Conservation (phyloP, 37 sponge, comb jelly and placozoan genomes). For the Spongilla lacustris region DNA sequence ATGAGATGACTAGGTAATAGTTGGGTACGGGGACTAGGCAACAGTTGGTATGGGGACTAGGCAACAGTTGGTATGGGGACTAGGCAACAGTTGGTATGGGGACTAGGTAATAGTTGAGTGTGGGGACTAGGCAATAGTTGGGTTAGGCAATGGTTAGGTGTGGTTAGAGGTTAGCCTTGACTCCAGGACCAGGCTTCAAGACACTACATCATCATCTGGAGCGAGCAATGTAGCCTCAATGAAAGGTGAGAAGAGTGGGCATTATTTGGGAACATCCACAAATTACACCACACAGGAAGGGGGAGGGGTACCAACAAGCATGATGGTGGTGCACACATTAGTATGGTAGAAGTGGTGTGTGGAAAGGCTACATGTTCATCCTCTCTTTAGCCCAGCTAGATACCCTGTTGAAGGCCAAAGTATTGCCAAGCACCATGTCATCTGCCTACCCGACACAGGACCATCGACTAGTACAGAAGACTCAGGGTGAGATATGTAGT, state of each 20-base stretch:
- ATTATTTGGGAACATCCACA: no score
- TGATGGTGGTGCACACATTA: no score
- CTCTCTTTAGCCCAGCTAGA: constrained; percentile 24
- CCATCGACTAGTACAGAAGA: background rate
- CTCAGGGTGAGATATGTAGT: background rate
- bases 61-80: background rate
- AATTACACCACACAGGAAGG: no score
- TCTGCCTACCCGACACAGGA: constrained; percentile 22
- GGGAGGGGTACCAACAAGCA: no score
- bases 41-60: background rate
- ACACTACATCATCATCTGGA: background rate
- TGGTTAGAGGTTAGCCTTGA: background rate
- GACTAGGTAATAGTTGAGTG: background rate
- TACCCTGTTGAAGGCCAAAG: constrained; percentile 8
- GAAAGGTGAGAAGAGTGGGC: background rate
- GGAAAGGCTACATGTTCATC: no score
- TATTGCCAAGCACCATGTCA: constrained; percentile 29
- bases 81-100: background rate
- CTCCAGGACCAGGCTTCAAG: background rate
- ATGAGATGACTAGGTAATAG: no score
- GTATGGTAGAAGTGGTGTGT: no score
- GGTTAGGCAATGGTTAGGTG: no score
- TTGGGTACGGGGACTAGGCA: no score
- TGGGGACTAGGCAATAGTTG: no score
- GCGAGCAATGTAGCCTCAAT: background rate